phyloP scores from a whole-genome alignment of 2,888 invertebrate species.

The Drosophila prostipennis region DNA sequence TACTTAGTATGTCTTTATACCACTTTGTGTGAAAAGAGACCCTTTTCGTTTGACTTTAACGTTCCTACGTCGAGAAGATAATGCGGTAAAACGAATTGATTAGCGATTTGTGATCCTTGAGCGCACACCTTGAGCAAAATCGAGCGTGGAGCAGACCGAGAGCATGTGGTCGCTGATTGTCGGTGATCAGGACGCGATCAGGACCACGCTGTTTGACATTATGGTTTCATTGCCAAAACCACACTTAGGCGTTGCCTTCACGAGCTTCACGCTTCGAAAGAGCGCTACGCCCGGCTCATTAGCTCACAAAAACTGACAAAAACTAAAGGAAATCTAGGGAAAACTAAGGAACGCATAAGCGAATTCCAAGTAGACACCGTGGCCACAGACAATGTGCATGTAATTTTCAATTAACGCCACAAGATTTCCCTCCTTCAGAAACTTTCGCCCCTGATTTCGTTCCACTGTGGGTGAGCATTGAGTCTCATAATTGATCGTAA shows the following conservation, averaged over 20 bases:
- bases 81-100: conserved; percentile 23
- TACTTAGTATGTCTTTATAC: too few species aligned
- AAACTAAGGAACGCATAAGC: conserved; percentile 22
- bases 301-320: conserved; percentile 7
- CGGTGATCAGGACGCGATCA: conserved; percentile 41
- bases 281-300: conserved; percentile 45
- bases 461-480: conserved; percentile 80
- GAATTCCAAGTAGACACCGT: conserved; percentile 68
- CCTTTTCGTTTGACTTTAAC: neutral
- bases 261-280: conserved; percentile 54
- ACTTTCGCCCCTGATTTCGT: conserved; percentile 68
- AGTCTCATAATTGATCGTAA: conserved; percentile 83
- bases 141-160: conserved; percentile 22
- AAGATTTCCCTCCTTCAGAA: conserved; percentile 54
- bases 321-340: conserved; percentile 31
- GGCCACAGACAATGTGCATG: conserved; percentile 71
- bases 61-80: neutral
- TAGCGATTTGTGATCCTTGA: conserved; percentile 23
- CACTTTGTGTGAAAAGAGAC: neutral
- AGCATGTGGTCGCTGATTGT: conserved; percentile 60
- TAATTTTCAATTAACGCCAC: conserved; percentile 76
- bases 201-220: conserved; percentile 70
- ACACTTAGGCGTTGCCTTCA: conserved; percentile 58
- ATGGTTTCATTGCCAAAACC: conserved; percentile 76
- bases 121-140: conserved; percentile 23